A percentile compares a stretch with the other conserved stretches of the same genome.
Evolutionary conservation across 2,797 vertebrate genomes (phyloP).

Genomic region (Sylvia borin): DNA sequence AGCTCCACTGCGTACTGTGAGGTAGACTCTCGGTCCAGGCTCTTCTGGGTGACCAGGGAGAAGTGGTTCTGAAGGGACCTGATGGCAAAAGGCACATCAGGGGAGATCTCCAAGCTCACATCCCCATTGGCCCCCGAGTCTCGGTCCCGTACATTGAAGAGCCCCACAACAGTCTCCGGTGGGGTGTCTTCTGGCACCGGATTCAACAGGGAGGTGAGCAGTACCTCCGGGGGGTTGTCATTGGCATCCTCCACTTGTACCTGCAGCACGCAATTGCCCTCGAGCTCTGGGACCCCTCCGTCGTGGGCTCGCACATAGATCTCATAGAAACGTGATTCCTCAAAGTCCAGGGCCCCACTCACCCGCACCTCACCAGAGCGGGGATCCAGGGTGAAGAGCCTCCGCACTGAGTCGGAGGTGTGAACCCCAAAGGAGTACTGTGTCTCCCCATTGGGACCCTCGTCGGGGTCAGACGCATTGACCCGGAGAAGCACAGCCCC

Average conservation of each 20-base stretch:
- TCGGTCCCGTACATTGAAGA: conserved; percentile 87
- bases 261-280: conserved; percentile 92
- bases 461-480: conserved; percentile 91
- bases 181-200: conserved; percentile 86
- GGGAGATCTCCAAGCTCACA: conserved; percentile 83
- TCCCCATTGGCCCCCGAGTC: conserved; percentile 89
- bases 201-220: conserved; percentile 86
- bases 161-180: conserved; percentile 85
- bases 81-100: conserved; percentile 85
- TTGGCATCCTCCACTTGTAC: conserved; percentile 90
- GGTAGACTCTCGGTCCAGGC: conserved; percentile 87
- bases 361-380: conserved; percentile 87
- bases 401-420: conserved; percentile 81
- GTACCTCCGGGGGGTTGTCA: conserved; percentile 91
- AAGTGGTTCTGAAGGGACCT: conserved; percentile 88
- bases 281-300: conserved; percentile 89
- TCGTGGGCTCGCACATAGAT: conserved; percentile 90
- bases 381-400: conserved; percentile 86
- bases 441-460: conserved; percentile 87
- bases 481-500: conserved; percentile 87
- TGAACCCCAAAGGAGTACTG: conserved; percentile 91
- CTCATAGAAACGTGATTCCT: conserved; percentile 85
- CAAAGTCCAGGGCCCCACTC: conserved; percentile 87
- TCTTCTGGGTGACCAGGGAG: conserved; percentile 83
- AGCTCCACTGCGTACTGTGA: conserved; percentile 86